Evolutionary conservation across 2,888 invertebrate species (phyloP), one percentile per base, ranked within the genome.

Genomic region (Atrina japonica): DNA sequence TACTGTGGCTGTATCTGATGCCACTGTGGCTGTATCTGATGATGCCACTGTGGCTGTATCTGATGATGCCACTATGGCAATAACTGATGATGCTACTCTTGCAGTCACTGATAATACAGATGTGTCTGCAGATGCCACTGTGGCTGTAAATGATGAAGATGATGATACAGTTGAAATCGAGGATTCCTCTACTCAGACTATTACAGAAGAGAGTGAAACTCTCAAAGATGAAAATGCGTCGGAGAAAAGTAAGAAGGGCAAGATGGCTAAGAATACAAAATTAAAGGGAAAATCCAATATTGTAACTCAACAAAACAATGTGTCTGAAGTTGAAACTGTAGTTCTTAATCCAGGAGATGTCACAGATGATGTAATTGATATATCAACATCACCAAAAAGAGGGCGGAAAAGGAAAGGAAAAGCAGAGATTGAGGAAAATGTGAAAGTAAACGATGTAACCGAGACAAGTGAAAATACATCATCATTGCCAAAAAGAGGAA

Each of bases 111-210:
- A 27, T 18, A 30, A 55, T 25, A 21, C 40, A 25, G 25, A 14
- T 9, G 41, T 25, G 27, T 16, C 16, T 53, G 75, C n/a, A n/a
- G n/a, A 66, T 64, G 63, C 75, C n/a, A 75, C 71, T 23, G 75
- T 68, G 45, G 65, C 35, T 40, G 52, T 55, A 11, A 61, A 67
- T 25, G 45, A 41, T 18, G 27, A 14, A 35, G 56, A 68, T 41
- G 63, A 49, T 40, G 50, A 35, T 11, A 71, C 69, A 29, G 56
- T 63, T 14, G 61, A 35, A 35, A 35, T 35, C 5, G 35, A 35
- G 6, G 35, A 35, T 11, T 35, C 35, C 11, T 35, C 35, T 11
- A 35, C 35, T 35, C 35, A 35, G 35, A 35, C 35, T 11, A 35
- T 11, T 35, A 11, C 35, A 35, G 35, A 35, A 5, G 11, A 7